Base-by-base conservation (phyloP, 2,888 invertebrate species). In the Reticulitermes lucifugus region DNA sequence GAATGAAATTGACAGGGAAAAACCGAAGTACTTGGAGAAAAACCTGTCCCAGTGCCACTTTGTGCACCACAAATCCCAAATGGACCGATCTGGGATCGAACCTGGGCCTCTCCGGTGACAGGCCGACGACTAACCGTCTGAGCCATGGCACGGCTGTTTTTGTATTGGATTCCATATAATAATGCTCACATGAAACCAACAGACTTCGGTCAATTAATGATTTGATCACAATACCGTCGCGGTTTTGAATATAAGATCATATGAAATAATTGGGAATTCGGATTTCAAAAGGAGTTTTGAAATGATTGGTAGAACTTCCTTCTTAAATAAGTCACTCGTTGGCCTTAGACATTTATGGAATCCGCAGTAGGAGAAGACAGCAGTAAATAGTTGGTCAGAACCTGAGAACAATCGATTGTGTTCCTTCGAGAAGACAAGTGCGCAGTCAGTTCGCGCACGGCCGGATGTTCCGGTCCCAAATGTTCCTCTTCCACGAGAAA, bases 401-500 rank as follows among this genome's bases (percentile, higher is more conserved):
- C 80, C 60, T 83, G 83, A 14, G 41, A 29, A 25, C 84, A 84
- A 41, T 81, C 83, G 25, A 86, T 29, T 12, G 25, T 25, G 29
- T 35, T 75, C 25, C 82, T 84, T 29, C 85, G 86, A 12, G 70
- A 29, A 25, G 82, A 21, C n/a, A 87, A 65, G 73, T 87, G 86
- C 18, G 81, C 71, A 77, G 77, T 77, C 14, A 87, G 84, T 25
- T 80, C 83, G 14, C 81, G 80, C 55, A 87, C 87, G 1, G 85
- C 81, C 29, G 87, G 86, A 73, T 86, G 85, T 43, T 83, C 85
- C 21, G 85, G 83, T 25, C 70, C 81, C 83, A 87, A 79, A 2
- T 82, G 73, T 51, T 87, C 86, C 51, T 85, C 70, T 35, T 86
- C 83, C 41, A 86, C 79, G 25, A 87, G 86, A 77, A 83, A 87